Evolutionary conservation across 1,140 invertebrate genomes (phyloP), one percentile per base, ranked within the genome.

Genomic region (Heterodera schachtii): DNA sequence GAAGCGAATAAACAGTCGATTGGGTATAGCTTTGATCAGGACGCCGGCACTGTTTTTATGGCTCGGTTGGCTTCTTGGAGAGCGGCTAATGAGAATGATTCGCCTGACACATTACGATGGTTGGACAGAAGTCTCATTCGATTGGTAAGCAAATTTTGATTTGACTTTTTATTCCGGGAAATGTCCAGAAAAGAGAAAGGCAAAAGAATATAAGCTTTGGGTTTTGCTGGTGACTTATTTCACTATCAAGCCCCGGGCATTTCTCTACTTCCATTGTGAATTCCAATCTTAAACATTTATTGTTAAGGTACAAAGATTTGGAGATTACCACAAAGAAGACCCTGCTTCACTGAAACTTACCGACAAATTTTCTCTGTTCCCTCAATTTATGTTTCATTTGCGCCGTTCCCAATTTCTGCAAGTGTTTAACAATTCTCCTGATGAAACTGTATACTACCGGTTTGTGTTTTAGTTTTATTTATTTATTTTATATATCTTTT

Each of bases 401-500:
- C 92, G 98, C 81, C 93, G 98, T 83, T 99, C 97, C 67, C 97
- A 98, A 91, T 99, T 99, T 91, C 92, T 99, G 82, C 98, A 99
- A 93, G 97, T 99, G n/a, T 99, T 99, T 91, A 99, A 99, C 91
- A 99, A 99, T 92, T 98, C 96, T 75, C 98, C 98, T 1, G 98
- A 99, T 92, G 98, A 99, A 93, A 99, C 98, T 46, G 96, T 96
- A 79, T 99, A 97, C 91, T 99, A 99, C 90, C 94, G 95, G 94
- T 95, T 89, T 76, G 70, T 66, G 6, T 79, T 76, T 41, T 52
- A 8, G 0, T 52, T 52, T 6, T 52, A 46, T 31, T 64, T 67
- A 16, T 7, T 31, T 60, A 80, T 49, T 46, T 85, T 41, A 19
- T 73, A 73, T 31, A 31, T 31, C 31, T 31, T 74, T 75, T 82